A percentile compares a stretch with the other conserved stretches of the same genome.
These are phyloP conservation scores for Enteromius trimaculatus DNA, from an alignment of 2,797 vertebrate genomes.

Conservation along the genomic window DNA sequence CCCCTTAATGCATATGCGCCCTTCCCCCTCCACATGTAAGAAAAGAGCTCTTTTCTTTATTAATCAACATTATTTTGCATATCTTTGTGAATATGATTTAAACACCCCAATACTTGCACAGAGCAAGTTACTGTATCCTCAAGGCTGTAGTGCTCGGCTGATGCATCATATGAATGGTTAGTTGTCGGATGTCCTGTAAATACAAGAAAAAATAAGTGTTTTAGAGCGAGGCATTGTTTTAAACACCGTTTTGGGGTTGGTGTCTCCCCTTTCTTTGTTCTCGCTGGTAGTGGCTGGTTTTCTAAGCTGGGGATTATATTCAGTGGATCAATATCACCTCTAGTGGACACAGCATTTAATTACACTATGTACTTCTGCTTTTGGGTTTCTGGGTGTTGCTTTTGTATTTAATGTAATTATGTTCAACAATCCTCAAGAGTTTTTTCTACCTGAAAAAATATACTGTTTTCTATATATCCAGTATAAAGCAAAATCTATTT, in stretches of 20 bases:
- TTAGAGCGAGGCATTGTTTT: background rate
- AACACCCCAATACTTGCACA: background rate
- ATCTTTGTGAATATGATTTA: background rate
- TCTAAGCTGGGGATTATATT: slow-evolving; percentile 36
- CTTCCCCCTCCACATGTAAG: background rate
- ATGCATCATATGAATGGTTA: background rate
- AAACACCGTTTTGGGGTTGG: slow-evolving; percentile 14
- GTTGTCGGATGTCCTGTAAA: background rate
- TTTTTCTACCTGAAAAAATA: background rate
- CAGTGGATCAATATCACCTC: slow-evolving; percentile 68
- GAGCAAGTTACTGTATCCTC: background rate
- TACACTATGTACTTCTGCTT: slow-evolving; percentile 21
- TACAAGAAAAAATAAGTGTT: background rate
- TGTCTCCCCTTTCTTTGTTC: slow-evolving; percentile 77
- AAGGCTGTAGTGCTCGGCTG: background rate
- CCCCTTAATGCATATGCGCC: background rate
- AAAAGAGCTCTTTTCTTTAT: background rate
- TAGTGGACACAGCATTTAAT: slow-evolving; percentile 44
- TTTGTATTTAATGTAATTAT: background rate
- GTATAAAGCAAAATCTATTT: background rate
- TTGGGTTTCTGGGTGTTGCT: slow-evolving; percentile 8
- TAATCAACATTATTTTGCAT: slow-evolving; percentile 9
- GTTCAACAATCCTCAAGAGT: background rate
- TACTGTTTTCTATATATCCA: background rate
- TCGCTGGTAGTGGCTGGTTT: slow-evolving; percentile 18